phyloP scores from a whole-genome alignment of 2,888 invertebrate species.

The Eledona agricola region DNA sequence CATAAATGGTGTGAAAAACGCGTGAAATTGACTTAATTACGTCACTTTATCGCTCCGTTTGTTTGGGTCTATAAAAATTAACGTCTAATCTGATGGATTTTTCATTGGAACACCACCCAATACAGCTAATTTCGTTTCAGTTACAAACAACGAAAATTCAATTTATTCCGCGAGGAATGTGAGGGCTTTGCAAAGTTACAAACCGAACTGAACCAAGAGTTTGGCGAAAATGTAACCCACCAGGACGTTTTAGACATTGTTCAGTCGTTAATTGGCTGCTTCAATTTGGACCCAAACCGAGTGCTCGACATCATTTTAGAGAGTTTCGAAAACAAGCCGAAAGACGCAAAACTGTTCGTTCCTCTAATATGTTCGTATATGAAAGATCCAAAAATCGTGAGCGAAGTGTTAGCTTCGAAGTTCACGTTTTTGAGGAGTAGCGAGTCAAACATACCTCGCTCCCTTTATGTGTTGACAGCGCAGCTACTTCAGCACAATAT shows the following conservation, averaged over 20 bases:
- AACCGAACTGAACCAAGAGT: constrained; percentile 90
- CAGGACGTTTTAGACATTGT: constrained; percentile 84
- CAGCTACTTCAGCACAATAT: constrained; percentile 88
- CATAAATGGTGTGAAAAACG: too few relatives aligned
- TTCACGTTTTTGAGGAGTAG: constrained; percentile 75
- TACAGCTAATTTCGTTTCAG: constrained; percentile 67
- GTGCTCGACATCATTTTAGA: constrained; percentile 96
- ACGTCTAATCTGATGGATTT: too few relatives aligned
- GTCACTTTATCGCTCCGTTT: too few relatives aligned
- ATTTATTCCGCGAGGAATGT: constrained; percentile 97
- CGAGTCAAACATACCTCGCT: constrained; percentile 77
- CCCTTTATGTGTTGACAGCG: constrained; percentile 90
- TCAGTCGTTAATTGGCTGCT: constrained; percentile 95
- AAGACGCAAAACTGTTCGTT: constrained; percentile 83
- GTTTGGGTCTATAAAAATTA: too few relatives aligned
- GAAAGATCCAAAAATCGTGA: constrained; percentile 86
- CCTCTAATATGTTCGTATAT: constrained; percentile 87
- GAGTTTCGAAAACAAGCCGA: constrained; percentile 90
- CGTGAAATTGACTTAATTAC: too few relatives aligned
- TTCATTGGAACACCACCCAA: too few relatives aligned
- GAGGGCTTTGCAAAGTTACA: constrained; percentile 98
- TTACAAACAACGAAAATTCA: constrained; percentile 99
- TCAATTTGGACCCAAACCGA: constrained; percentile 98
- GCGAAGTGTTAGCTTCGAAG: constrained; percentile 95
- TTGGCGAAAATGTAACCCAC: constrained; percentile 71